Conservation (phyloP, 2,113 vertebrate species). For the Entomyzon cyanotis region DNA sequence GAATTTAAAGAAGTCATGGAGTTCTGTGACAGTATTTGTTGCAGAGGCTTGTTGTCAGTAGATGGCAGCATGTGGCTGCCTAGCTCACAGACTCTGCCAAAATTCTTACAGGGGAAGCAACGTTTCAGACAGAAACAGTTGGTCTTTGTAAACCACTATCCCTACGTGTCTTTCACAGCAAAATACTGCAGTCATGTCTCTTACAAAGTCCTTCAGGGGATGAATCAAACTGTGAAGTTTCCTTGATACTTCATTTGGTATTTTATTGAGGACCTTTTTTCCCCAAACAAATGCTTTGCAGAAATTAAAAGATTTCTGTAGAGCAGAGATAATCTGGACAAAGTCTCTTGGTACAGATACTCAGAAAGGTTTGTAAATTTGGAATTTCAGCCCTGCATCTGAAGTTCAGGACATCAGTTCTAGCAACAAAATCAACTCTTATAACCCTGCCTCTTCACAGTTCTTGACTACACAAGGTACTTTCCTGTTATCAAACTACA, state of each 20-base stretch:
- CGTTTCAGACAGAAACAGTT: neutral
- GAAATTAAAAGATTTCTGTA: conserved; percentile 15
- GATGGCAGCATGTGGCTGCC: conserved; percentile 75
- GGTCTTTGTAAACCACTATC: neutral
- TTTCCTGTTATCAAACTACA: neutral
- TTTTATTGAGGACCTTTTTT: neutral
- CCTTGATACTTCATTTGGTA: neutral
- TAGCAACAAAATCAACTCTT: neutral
- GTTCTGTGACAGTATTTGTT: neutral
- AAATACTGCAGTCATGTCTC: neutral
- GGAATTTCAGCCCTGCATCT: neutral
- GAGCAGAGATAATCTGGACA: neutral
- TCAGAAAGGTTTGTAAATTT: neutral
- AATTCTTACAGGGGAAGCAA: neutral
- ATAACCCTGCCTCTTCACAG: neutral
- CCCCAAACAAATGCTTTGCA: neutral
- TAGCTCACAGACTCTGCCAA: neutral
- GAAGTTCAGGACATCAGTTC: neutral
- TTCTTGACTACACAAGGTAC: neutral
- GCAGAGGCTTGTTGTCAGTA: conserved; percentile 47
- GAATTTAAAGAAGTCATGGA: neutral
- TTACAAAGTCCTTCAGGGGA: neutral
- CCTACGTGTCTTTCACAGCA: neutral
- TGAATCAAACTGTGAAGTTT: neutral
- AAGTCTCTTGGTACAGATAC: neutral